Conservation (phyloP, 2,888 invertebrate genomes). For the Cantharis flavilabris region DNA sequence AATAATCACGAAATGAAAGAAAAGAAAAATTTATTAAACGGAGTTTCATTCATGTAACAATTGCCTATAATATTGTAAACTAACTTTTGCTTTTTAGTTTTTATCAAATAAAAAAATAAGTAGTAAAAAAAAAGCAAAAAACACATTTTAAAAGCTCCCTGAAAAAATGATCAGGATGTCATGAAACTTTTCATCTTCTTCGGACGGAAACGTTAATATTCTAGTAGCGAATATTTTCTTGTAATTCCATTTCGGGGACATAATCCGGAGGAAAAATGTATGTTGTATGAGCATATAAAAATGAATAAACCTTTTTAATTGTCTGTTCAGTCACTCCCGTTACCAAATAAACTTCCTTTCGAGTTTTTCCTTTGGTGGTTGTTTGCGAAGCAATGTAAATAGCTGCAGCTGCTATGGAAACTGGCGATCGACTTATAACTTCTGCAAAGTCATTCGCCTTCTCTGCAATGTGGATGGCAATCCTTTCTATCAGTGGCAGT, state of each 20-base stretch:
- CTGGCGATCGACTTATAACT: neutral
- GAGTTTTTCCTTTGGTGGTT: neutral
- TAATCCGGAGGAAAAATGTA: neutral
- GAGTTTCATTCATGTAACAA: neutral
- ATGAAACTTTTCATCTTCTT: no score
- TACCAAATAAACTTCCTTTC: neutral
- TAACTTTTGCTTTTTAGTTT: neutral
- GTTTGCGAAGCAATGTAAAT: neutral
- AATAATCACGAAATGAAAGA: neutral
- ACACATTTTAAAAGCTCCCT: no score
- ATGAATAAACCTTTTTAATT: neutral
- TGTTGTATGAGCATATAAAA: neutral
- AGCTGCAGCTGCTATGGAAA: neutral
- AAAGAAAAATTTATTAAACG: neutral
- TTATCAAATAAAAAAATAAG: neutral
- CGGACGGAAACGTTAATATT: no score
- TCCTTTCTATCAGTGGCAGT: no score
- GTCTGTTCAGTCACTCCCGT: neutral
- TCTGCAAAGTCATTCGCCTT: neutral
- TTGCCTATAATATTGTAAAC: no score
- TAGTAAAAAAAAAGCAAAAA: no score
- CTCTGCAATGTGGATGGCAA: neutral
- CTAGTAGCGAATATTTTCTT: no score
- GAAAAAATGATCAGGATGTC: no score
- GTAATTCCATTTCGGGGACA: neutral